Evolutionary conservation across 2,888 invertebrate species (phyloP).

Genomic region (Venusia cambrica): DNA sequence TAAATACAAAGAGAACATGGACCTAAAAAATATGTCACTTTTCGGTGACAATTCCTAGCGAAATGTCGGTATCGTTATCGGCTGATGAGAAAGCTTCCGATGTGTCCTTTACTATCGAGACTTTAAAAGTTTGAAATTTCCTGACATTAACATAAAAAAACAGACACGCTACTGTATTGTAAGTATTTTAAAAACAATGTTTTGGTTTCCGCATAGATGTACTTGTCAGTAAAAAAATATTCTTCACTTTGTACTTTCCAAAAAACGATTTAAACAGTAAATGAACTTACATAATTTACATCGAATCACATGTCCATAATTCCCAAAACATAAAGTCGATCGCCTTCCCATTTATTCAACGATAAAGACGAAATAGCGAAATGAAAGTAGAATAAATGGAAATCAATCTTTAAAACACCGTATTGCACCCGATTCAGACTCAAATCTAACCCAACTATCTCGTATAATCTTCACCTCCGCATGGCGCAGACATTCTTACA

Average conservation of each 20-base stretch:
- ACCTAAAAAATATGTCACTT: too few relatives aligned
- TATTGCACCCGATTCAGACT: conserved; percentile 64
- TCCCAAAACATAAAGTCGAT: conserved; percentile 41
- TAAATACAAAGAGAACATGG: too few relatives aligned
- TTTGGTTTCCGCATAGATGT: conserved; percentile 14
- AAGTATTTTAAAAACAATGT: conserved; percentile 1
- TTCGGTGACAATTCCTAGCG: too few relatives aligned
- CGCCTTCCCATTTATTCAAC: too few relatives aligned
- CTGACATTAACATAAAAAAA: too few relatives aligned
- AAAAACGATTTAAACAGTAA: conserved; percentile 39
- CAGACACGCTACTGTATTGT: conserved; percentile 1
- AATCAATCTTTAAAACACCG: conserved; percentile 48
- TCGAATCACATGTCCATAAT: conserved; percentile 33
- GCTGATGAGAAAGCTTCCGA: too few relatives aligned
- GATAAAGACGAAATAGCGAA: too few relatives aligned
- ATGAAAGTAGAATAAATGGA: too few relatives aligned
- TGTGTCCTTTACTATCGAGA: too few relatives aligned
- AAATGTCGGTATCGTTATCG: too few relatives aligned
- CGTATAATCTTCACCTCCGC: conserved; percentile 41
- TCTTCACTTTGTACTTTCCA: conserved; percentile 48
- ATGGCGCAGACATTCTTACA: conserved; percentile 52
- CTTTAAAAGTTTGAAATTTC: background rate
- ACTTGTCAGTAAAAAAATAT: conserved; percentile 34
- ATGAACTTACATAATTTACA: conserved; percentile 35
- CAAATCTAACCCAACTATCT: conserved; percentile 48